These are phyloP conservation scores for Poecilobothrus nobilitatus DNA, from an alignment of 2,888 invertebrate genomes.

Conservation along the genomic window DNA sequence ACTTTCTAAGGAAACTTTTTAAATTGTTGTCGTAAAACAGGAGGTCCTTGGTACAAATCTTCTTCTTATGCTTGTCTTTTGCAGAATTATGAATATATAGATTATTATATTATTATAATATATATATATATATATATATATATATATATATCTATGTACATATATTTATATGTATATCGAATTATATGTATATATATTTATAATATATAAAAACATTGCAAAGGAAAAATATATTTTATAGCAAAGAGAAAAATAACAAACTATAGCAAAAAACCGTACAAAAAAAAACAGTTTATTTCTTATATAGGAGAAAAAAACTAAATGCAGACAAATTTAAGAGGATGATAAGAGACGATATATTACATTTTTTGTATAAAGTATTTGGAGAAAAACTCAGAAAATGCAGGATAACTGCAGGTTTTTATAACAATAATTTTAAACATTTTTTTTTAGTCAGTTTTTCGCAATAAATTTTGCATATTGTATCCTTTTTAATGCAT, in stretches of 20 bases:
- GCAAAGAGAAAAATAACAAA: neutral
- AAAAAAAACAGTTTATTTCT: neutral
- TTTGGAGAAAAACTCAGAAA: too few relatives aligned
- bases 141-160: neutral
- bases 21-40: neutral
- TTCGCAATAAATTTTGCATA: too few relatives aligned
- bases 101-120: neutral
- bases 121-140: neutral
- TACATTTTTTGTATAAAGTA: too few relatives aligned
- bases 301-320: neutral
- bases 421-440: too few relatives aligned
- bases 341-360: neutral
- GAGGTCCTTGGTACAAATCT: neutral
- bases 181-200: neutral
- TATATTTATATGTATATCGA: neutral
- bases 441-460: too few relatives aligned
- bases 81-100: neutral
- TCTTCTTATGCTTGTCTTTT: neutral
- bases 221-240: neutral
- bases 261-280: neutral
- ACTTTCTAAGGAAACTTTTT: neutral
- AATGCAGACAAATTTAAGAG: constrained; percentile 3
- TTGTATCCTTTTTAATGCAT: too few relatives aligned
- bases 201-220: neutral
- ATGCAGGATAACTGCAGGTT: too few relatives aligned